Base-by-base conservation (phyloP, 64 coral and sea anemone genomes). In the Pachyseris speciosa region DNA sequence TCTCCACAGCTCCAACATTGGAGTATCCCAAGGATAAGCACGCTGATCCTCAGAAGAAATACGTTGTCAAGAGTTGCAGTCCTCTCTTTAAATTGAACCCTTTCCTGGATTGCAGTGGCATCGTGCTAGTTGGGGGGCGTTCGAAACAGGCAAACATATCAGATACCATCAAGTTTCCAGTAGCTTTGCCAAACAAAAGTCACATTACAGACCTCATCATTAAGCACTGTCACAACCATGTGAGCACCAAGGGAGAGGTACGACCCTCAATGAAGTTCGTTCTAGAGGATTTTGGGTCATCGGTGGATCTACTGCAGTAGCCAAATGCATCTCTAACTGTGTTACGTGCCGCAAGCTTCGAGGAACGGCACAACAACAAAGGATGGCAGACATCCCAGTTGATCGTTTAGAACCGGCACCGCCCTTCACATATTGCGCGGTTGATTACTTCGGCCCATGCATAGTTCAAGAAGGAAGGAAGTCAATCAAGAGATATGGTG, bases 101-200 rank as follows among this genome's bases (percentile, higher is more conserved):
- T 22, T 84, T 84, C 51, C 29, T 84, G 32, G 80, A 84, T 34
- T 63, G 37, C 5, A 29, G 64, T 38, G 80, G 80, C 3, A 20
- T 84, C 2, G 53, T 84, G 40, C 80, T 52, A 3, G 80, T 84
- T 24, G 80, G 80, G 24, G 80, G 80, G 64, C 80, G 80, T 33
- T 20, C 64, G 9, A 37, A 57, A 64, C 80, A 24, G 9, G 42
- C 80, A 30, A 64, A 13, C 31, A 40, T 84, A 10, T 4, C 57
- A 8, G 22, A 66, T 39, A 47, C 26, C 26, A 20, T 84, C 58
- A 84, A 84, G 34, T 84, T 84, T 26, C 80, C 80, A 13, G 63
- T 84, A 40, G 64, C 64, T 39, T 57, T 84, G 17, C 80, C 80
- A 33, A 34, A 6, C 27, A 26, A 66, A 27, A 84, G 80, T 57